Percentiles rank a stretch among this genome's conserved stretches.
Conservation (phyloP, 2,797 vertebrate species). For the Catharus ustulatus region DNA sequence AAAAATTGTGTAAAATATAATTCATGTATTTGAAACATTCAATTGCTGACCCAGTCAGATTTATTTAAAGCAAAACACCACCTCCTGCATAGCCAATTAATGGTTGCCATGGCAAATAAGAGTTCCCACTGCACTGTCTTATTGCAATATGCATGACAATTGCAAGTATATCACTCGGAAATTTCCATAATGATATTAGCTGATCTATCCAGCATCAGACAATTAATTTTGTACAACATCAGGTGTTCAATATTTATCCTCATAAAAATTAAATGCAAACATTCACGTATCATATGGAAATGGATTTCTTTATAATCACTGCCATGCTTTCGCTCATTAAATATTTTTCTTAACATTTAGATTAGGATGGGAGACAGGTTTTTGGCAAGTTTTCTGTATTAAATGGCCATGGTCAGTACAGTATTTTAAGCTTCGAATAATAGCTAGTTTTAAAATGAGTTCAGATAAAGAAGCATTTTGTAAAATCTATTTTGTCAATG, state of each 20-base stretch:
- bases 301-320: neutral
- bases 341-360: neutral
- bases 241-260: slow-evolving; percentile 26
- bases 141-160: slow-evolving; percentile 33
- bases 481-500: neutral
- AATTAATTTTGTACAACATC: slow-evolving; percentile 41
- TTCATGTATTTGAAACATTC: slow-evolving; percentile 3
- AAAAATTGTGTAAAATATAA: neutral
- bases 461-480: neutral
- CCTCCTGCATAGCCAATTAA: slow-evolving; percentile 55
- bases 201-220: neutral
- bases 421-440: neutral
- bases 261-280: slow-evolving; percentile 45
- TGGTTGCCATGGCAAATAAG: slow-evolving; percentile 58
- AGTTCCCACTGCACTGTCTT: neutral
- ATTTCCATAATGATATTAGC: slow-evolving; percentile 57
- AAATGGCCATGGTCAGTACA: neutral
- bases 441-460: neutral
- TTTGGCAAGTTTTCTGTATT: neutral
- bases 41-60: slow-evolving; percentile 38
- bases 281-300: neutral
- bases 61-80: slow-evolving; percentile 54
- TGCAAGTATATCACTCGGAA: slow-evolving; percentile 34
- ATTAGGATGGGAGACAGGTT: neutral
- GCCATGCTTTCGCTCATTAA: neutral